Percentiles rank a stretch among this genome's conserved stretches.
Conservation (phyloP, 1,140 invertebrate genomes). For the Mizuhopecten yessoensis region DNA sequence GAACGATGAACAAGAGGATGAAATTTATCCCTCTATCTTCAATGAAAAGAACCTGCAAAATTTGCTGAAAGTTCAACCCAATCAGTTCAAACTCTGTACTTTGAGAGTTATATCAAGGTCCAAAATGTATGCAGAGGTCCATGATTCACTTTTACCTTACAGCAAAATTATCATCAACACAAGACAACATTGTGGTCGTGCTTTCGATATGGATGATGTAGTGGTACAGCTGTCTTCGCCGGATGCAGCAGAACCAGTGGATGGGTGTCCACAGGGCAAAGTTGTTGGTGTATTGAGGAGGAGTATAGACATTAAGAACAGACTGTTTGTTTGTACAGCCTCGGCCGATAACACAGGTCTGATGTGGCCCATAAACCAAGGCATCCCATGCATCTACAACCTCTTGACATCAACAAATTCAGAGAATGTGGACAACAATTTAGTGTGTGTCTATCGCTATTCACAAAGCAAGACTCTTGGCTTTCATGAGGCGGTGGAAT, state of each 20-base stretch:
- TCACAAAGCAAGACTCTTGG: conserved; percentile 65
- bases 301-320: conserved; percentile 67
- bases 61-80: conserved; percentile 49
- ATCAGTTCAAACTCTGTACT: conserved; percentile 47
- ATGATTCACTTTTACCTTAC: conserved; percentile 47
- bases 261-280: conserved; percentile 63
- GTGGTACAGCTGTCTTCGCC: conserved; percentile 72
- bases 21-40: conserved; percentile 58
- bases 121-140: conserved; percentile 61
- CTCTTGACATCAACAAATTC: conserved; percentile 60
- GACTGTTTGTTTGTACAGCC: conserved; percentile 77
- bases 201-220: conserved; percentile 77
- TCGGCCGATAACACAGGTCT: conserved; percentile 73
- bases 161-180: conserved; percentile 71
- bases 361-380: conserved; percentile 78
- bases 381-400: conserved; percentile 75
- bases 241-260: conserved; percentile 44
- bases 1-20: conserved; percentile 50
- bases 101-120: neutral
- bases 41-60: conserved; percentile 52
- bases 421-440: conserved; percentile 65
- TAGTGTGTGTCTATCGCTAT: conserved; percentile 76
- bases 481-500: conserved; percentile 72
- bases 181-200: conserved; percentile 71
- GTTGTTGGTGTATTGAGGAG: conserved; percentile 78